These are phyloP conservation scores for Digitonthophagus gazella DNA, from an alignment of 2,888 invertebrate species.

Conservation along the genomic window DNA sequence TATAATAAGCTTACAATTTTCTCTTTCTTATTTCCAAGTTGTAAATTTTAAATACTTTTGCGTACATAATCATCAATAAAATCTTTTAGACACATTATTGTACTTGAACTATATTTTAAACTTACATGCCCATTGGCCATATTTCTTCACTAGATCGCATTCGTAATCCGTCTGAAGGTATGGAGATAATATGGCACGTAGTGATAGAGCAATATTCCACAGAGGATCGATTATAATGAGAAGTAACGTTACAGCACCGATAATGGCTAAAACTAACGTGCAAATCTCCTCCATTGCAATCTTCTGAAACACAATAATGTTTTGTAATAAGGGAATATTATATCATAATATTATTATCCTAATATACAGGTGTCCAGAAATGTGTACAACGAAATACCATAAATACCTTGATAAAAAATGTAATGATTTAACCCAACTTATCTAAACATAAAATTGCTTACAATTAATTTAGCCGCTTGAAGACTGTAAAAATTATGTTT, in stretches of 20 bases:
- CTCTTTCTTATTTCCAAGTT: no score
- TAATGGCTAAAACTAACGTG: slow-evolving; percentile 45
- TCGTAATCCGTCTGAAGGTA: slow-evolving; percentile 65
- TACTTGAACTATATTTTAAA: slow-evolving; percentile 31
- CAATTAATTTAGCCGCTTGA: no score
- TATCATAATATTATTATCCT: no score
- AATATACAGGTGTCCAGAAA: no score
- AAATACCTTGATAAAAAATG: no score
- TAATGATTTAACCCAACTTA: no score
- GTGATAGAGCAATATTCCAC: slow-evolving; percentile 60
- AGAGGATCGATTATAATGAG: slow-evolving; percentile 59
- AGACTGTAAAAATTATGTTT: no score
- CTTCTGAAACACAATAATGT: neutral
- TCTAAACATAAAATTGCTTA: no score
- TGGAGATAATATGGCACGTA: slow-evolving; percentile 63
- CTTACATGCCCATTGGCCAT: slow-evolving; percentile 87
- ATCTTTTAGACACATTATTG: neutral
- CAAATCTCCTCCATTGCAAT: slow-evolving; percentile 25
- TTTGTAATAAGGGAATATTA: no score
- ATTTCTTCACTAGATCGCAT: slow-evolving; percentile 62
- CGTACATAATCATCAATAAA: neutral
- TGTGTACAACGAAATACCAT: no score
- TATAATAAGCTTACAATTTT: no score
- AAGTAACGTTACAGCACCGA: slow-evolving; percentile 56
- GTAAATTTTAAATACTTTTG: no score